phyloP scores from a whole-genome alignment of 2,113 vertebrate species.

The Acanthisitta chloris region DNA sequence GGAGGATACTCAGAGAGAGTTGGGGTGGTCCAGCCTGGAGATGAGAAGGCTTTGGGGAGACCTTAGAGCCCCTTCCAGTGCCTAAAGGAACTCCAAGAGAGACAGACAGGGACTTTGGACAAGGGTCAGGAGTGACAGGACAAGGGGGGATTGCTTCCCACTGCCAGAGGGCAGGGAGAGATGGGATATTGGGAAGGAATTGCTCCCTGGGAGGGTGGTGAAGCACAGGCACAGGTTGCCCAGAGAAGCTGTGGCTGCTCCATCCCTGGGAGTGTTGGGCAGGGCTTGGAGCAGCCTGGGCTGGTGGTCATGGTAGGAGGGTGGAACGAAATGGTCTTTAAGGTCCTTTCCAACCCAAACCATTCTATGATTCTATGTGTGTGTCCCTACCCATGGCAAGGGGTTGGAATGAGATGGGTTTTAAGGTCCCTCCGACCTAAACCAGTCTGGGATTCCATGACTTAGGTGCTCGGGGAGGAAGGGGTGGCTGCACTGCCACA shows the following conservation, averaged over 20 bases:
- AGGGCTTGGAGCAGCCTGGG: neutral
- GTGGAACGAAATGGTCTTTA: no score
- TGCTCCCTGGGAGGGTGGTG: rapidly evolving
- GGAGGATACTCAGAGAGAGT: no score
- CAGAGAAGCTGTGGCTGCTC: neutral
- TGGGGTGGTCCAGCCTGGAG: neutral
- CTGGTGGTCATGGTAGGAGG: no score
- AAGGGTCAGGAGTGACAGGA: neutral
- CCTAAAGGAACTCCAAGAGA: neutral
- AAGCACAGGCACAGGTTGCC: neutral
- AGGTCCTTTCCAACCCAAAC: no score
- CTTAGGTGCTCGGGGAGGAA: neutral
- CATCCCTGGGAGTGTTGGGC: neutral
- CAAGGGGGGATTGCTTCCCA: neutral
- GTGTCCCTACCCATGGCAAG: neutral
- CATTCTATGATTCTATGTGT: no score
- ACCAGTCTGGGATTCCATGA: neutral
- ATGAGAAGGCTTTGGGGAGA: neutral
- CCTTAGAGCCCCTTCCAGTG: neutral
- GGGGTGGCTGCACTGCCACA: rapidly evolving
- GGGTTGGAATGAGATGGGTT: neutral
- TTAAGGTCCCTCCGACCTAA: neutral
- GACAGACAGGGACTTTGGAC: no score
- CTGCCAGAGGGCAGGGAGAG: rapidly evolving
- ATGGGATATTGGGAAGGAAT: neutral